Base-by-base conservation (phyloP, 1,140 invertebrate genomes). In the Homalodisca vitripennis region DNA sequence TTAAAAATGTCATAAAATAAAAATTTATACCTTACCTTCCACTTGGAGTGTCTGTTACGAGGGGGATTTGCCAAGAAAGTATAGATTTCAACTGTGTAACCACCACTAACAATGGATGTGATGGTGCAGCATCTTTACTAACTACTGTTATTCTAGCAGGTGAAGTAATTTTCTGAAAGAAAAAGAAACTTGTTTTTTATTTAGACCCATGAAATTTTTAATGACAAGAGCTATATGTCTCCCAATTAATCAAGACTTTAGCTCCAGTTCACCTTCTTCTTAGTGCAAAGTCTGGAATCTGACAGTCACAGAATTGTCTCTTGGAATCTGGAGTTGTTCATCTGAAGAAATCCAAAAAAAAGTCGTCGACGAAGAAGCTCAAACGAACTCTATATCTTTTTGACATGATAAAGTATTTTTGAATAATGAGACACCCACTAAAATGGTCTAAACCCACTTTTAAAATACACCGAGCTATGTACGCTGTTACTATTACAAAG, bases 11-110 rank as follows among this genome's bases (percentile, higher is more conserved):
- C n/a, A n/a, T n/a, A n/a, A n/a, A n/a, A n/a, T n/a, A n/a, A n/a
- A n/a, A n/a, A n/a, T n/a, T n/a, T n/a, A n/a, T 41, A 41, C 17
- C 55, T 60, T 60, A 60, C 55, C 2, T 12, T 29, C 55, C 55
- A 27, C 2, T 2, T 22, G 22, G 24, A 30, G 12, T 26, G 12
- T 60, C 3, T 10, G 22, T 60, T n/a, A 27, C 55, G 2, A 60
- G 27, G 10, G 55, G 55, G 22, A 60, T 24, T 29, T 60, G 12
- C 55, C 55, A 60, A 27, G 55, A 60, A 10, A 60, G 26, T 22
- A 60, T 60, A 60, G 55, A 60, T 26, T 60, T 60, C 2, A 30
- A 26, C n/a, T 60, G 55, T 3, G 55, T 60, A 13, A 30, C 55
- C 22, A 60, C 55, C 6, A 60, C 55, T 29, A 60, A 60, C 26